Evolutionary conservation across 2,888 invertebrate genomes (phyloP).

Genomic region (Nephrotoma guestfalica): DNA sequence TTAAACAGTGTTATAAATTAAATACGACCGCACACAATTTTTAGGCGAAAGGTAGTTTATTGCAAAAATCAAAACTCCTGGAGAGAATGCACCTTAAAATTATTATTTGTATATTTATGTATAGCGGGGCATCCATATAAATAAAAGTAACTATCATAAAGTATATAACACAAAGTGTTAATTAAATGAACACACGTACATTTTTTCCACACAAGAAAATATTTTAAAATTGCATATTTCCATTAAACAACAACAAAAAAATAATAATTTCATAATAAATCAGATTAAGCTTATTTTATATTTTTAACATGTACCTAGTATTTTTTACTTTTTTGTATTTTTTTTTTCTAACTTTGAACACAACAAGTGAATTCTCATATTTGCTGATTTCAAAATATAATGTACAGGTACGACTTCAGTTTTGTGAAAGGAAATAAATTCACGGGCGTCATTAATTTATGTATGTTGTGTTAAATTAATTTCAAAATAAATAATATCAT

Average conservation of each 20-base stretch:
- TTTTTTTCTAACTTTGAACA: background rate
- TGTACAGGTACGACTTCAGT: background rate
- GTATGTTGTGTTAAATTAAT: background rate
- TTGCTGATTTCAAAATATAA: background rate
- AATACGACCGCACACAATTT: no score
- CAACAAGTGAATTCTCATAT: background rate
- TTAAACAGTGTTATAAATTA: no score
- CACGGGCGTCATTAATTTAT: background rate
- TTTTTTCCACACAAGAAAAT: background rate
- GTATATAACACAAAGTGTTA: background rate
- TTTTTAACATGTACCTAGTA: background rate
- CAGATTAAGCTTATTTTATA: background rate
- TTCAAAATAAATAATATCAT: background rate
- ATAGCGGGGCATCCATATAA: background rate
- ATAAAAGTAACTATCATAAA: background rate
- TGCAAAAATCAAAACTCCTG: no score
- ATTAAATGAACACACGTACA: background rate
- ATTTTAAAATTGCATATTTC: background rate
- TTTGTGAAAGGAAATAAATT: background rate
- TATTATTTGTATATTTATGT: background rate
- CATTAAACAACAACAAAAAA: background rate
- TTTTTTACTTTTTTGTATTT: background rate
- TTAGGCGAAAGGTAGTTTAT: no score
- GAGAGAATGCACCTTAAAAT: background rate
- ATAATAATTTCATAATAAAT: background rate